Conservation (phyloP, 2,113 vertebrate genomes). For the Pomatostomus ruficeps region DNA sequence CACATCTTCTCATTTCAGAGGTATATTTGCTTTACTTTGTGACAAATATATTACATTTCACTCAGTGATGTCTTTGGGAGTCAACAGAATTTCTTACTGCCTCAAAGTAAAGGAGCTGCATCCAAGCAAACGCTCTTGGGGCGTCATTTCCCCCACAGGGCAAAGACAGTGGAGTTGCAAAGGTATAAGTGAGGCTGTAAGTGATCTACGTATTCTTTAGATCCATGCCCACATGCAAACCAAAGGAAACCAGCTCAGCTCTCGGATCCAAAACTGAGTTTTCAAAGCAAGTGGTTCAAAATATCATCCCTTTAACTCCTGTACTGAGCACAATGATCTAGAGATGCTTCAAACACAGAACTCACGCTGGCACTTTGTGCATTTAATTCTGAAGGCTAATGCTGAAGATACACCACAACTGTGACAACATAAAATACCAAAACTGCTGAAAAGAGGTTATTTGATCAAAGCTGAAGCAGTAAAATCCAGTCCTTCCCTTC, state of each 20-base stretch:
- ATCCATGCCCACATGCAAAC: background rate
- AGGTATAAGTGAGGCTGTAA: background rate
- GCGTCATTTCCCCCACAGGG: background rate
- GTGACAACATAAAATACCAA: background rate
- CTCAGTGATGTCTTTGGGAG: background rate
- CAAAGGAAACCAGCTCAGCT: background rate
- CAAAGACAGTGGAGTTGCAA: background rate
- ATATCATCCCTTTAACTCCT: background rate
- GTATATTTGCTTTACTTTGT: background rate
- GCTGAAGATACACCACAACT: background rate
- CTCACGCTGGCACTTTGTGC: background rate
- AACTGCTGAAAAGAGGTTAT: background rate
- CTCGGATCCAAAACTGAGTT: background rate
- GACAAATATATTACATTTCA: background rate
- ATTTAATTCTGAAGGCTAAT: background rate
- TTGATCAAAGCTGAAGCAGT: background rate
- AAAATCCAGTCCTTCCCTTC: background rate
- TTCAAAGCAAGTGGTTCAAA: background rate
- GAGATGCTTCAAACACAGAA: background rate
- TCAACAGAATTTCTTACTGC: background rate
- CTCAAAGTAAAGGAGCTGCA: background rate
- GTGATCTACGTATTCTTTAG: background rate
- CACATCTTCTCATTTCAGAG: background rate
- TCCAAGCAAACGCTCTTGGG: background rate
- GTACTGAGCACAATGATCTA: background rate